Evolutionary conservation across 1,140 invertebrate species (phyloP), one percentile per base, ranked within the genome.

Genomic region (Asobara japonica): DNA sequence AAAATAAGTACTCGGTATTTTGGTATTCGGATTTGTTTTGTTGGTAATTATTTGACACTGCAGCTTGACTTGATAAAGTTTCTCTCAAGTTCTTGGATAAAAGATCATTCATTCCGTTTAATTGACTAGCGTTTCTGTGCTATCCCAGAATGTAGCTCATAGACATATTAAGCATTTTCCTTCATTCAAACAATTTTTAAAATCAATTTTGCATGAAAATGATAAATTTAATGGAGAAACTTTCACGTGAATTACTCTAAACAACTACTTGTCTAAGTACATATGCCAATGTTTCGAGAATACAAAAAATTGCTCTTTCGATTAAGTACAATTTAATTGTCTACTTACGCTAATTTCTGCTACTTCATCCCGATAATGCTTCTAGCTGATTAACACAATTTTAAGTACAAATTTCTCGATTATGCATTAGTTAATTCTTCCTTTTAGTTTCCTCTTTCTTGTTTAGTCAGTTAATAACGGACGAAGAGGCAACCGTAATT

Each of bases 51-150:
- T 38, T 71, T 65, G 18, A 33, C 38, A 22, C 65, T 56, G 30
- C 36, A 36, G 22, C 18, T 41, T 48, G 27, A 10, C 4, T 38
- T 64, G 16, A 62, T 64, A 13, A 27, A 27, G 22, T 70, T 69
- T 27, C 8, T 31, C 29, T 25, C 33, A 64, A 69, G 65, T 62
- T 74, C 22, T 56, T 56, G 20, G 20, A 22, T 33, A 79, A 74
- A 68, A 81, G 77, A 77, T 72, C 16, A 30, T 66, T 56, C 30
- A 60, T 66, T 69, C 7, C 18, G 60, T 76, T 71, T 85, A 86
- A 86, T 86, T 86, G 84, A 86, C 84, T 86, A 86, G 83, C 79
- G 79, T 78, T 65, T 82, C 69, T 78, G 51, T 80, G 69, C 69
- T 74, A 74, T 56, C 22, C 69, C 51, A 68, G 33, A 38, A 20